Evolutionary conservation across 30 jellyfish, hydroid and myxozoan species (phyloP).

Genomic region (Aurelia coerulea): DNA sequence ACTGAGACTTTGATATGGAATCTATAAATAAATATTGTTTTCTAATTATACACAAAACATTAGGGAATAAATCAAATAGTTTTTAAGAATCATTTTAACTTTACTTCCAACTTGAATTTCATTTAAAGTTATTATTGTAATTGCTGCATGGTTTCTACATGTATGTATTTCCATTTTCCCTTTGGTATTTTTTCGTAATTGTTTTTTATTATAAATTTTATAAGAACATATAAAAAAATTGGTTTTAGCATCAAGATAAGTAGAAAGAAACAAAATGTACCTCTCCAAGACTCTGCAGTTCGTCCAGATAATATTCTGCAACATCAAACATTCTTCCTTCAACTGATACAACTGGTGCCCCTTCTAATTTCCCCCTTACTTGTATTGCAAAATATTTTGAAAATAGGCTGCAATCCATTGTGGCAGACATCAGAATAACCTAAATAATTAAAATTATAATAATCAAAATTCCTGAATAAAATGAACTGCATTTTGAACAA

Average conservation of each 20-base stretch:
- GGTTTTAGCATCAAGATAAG: too few relatives aligned
- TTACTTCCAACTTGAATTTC: neutral
- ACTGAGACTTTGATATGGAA: conserved; percentile 66
- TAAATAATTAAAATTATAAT: conserved; percentile 6
- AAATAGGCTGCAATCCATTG: conserved; percentile 88
- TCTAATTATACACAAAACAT: neutral
- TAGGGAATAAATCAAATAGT: neutral
- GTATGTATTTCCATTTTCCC: too few relatives aligned
- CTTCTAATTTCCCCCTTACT: conserved; percentile 78
- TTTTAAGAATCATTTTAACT: neutral
- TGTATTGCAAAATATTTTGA: conserved; percentile 86
- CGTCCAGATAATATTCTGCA: conserved; percentile 77
- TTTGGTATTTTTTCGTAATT: too few relatives aligned
- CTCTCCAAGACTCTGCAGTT: conserved; percentile 67
- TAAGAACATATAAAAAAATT: too few relatives aligned
- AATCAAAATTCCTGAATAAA: neutral
- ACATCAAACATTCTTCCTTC: conserved; percentile 91
- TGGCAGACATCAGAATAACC: conserved; percentile 99
- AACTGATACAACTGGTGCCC: conserved; percentile 94
- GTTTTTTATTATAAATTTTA: too few relatives aligned
- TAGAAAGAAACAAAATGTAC: conserved; percentile 15
- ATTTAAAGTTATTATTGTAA: too few relatives aligned
- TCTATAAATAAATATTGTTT: conserved; percentile 28
- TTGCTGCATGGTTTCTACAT: too few relatives aligned
- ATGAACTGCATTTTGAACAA: too few relatives aligned